Percentiles rank a stretch among this genome's conserved stretches.
These are phyloP conservation scores for Actenoides hombroni DNA, from an alignment of 2,113 vertebrate genomes.

Conservation along the genomic window DNA sequence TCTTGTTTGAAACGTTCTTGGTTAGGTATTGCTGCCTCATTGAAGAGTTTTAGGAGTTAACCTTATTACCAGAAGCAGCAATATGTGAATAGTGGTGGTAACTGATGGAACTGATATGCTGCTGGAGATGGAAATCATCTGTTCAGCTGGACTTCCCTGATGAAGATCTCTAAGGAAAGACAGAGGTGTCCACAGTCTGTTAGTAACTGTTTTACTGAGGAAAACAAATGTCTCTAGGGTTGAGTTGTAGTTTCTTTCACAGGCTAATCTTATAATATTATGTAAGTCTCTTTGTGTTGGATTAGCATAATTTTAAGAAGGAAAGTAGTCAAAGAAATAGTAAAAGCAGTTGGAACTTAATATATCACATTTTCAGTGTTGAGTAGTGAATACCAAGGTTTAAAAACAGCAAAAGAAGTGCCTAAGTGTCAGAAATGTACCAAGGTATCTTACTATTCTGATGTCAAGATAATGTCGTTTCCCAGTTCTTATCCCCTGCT, in stretches of 20 bases:
- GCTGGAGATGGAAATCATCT: background rate
- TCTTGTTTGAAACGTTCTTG: background rate
- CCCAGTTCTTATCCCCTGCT: background rate
- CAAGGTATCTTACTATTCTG: background rate
- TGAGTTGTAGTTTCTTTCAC: background rate
- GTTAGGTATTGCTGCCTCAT: background rate
- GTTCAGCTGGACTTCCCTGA: background rate
- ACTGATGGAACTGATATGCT: background rate
- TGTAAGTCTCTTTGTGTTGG: background rate
- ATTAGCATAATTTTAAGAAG: background rate
- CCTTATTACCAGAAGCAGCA: background rate
- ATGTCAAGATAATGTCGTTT: background rate
- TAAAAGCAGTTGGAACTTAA: background rate
- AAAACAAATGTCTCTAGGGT: background rate
- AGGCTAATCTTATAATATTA: background rate
- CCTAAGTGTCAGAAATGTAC: background rate
- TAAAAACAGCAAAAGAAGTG: background rate
- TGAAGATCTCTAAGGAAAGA: background rate
- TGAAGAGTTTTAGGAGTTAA: background rate
- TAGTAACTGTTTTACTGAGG: background rate
- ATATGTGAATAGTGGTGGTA: fast-evolving
- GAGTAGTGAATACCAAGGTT: background rate
- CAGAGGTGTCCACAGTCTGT: fast-evolving
- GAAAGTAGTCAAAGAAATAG: background rate
- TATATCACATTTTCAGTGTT: background rate